Evolutionary conservation across 2,113 vertebrate species (phyloP).

Genomic region (Leptobrachium ailaonicum): DNA sequence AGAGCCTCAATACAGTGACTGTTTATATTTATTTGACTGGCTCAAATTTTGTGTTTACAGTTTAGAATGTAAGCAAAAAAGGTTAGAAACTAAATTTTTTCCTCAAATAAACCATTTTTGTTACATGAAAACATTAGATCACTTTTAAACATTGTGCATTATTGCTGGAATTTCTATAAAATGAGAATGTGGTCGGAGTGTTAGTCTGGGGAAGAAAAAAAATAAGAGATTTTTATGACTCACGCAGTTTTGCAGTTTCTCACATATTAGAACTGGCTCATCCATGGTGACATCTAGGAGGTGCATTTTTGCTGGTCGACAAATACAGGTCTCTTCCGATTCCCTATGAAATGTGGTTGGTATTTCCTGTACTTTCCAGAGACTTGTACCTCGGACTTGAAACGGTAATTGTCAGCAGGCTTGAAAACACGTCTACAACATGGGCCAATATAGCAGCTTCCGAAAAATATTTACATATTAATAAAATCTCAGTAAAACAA

Average conservation of each 20-base stretch:
- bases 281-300: background rate
- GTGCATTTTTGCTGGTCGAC: background rate
- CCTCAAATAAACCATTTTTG: constrained; percentile 37
- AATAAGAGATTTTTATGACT: background rate
- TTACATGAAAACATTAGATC: constrained; percentile 21
- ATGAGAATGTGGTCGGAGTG: constrained; percentile 17
- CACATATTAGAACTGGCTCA: background rate
- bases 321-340: background rate
- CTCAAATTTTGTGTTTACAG: constrained; percentile 35
- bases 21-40: constrained; percentile 44
- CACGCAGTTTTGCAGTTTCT: background rate
- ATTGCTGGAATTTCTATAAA: constrained; percentile 17
- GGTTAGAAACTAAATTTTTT: constrained; percentile 22
- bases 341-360: too few species aligned
- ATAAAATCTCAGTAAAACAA: too few species aligned
- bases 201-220: constrained; percentile 12
- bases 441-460: too few species aligned
- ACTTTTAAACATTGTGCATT: constrained; percentile 34
- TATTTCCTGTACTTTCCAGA: too few species aligned
- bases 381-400: too few species aligned
- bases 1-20: constrained; percentile 36
- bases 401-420: too few species aligned
- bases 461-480: too few species aligned
- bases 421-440: too few species aligned
- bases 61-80: constrained; percentile 28